phyloP scores from a whole-genome alignment of 1,140 invertebrate genomes.

The Brevipalpus yothersi region DNA sequence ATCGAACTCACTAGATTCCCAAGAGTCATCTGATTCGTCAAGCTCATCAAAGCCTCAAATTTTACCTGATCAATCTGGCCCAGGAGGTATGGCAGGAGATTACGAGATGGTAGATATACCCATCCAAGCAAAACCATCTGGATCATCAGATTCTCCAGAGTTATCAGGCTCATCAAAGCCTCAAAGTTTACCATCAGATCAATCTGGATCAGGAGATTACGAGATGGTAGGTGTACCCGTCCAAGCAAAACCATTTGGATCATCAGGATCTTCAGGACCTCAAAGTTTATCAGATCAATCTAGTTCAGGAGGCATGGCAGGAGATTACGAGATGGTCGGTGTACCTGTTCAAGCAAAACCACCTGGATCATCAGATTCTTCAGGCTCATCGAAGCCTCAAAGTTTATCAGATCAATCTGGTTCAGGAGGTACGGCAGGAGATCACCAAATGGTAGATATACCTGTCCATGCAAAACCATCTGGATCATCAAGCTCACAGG shows the following conservation, averaged over 20 bases:
- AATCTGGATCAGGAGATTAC: background rate
- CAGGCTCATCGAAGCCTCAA: too few relatives aligned
- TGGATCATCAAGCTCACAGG: too few relatives aligned
- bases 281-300: background rate
- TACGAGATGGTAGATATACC: background rate
- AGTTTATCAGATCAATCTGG: too few relatives aligned
- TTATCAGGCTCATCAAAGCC: too few relatives aligned
- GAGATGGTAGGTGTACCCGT: background rate
- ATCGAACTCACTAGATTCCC: background rate
- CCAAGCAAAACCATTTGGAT: background rate
- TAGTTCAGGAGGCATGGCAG: too few relatives aligned
- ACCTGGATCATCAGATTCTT: background rate
- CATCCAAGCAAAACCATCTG: background rate
- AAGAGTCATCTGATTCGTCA: background rate
- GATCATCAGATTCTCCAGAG: too few relatives aligned
- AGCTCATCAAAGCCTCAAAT: too few relatives aligned
- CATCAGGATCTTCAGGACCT: background rate
- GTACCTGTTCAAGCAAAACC: background rate
- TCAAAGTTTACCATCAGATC: too few relatives aligned
- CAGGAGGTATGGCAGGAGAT: too few relatives aligned
- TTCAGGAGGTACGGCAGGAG: too few relatives aligned
- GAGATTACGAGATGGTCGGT: background rate
- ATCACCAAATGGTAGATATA: background rate
- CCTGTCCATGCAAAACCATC: background rate
- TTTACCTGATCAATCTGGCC: too few relatives aligned